Conservation (phyloP, 2,113 vertebrate species). For the Prinia subflava region DNA sequence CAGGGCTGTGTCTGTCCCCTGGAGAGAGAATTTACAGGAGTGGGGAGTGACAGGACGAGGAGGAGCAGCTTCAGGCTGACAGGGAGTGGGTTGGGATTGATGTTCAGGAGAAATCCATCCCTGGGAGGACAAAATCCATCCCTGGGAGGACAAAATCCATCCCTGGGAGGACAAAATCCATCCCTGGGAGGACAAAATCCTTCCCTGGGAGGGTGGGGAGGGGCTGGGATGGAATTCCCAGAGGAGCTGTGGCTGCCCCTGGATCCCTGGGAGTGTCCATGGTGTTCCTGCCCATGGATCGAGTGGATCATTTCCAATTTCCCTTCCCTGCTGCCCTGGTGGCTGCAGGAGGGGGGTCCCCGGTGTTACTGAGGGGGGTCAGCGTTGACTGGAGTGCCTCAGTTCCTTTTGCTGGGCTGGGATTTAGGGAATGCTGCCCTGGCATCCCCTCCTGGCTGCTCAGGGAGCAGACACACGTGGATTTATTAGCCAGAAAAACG, state of each 20-base stretch:
- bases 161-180: background rate
- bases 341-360: background rate
- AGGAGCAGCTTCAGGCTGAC: background rate
- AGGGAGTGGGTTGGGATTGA: background rate
- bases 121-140: background rate
- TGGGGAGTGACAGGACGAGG: background rate
- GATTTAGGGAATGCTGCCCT: background rate
- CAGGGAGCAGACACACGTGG: background rate
- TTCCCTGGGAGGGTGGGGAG: background rate
- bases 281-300: background rate
- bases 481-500: background rate
- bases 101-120: rapidly evolving
- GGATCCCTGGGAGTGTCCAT: background rate
- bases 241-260: background rate
- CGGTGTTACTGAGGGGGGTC: rapidly evolving
- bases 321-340: background rate
- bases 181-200: background rate
- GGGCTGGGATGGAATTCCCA: background rate
- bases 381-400: background rate
- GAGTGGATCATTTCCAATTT: rapidly evolving
- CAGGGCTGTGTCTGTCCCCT: rapidly evolving
- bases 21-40: background rate
- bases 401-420: background rate
- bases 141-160: too few species aligned
- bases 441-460: background rate